phyloP scores from a whole-genome alignment of 2,888 invertebrate genomes.

The Gandaritis pyraliata region DNA sequence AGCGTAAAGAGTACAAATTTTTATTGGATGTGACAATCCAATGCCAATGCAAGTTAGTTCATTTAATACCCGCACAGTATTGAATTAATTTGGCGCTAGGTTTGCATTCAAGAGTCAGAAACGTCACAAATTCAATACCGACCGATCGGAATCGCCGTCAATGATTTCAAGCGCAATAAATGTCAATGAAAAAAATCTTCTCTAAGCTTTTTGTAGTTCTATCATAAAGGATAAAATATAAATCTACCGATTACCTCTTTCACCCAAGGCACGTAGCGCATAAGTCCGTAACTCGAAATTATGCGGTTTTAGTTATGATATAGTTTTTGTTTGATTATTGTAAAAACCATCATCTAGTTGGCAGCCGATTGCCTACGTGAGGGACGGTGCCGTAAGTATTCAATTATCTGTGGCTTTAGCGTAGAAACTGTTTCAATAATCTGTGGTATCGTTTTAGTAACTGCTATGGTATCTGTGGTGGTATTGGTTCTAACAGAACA shows the following conservation, averaged over 20 bases:
- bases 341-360: slow-evolving; percentile 67
- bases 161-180: too few relatives aligned
- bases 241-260: slow-evolving; percentile 12
- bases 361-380: slow-evolving; percentile 70
- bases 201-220: too few relatives aligned
- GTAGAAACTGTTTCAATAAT: slow-evolving; percentile 8
- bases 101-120: too few relatives aligned
- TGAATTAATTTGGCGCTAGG: too few relatives aligned
- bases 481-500: slow-evolving; percentile 57
- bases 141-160: too few relatives aligned
- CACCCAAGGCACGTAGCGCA: slow-evolving; percentile 37
- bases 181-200: too few relatives aligned
- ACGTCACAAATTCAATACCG: too few relatives aligned
- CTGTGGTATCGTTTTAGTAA: slow-evolving; percentile 5
- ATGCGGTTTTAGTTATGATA: slow-evolving; percentile 70
- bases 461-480: slow-evolving; percentile 10
- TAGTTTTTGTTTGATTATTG: slow-evolving; percentile 67
- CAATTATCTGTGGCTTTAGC: slow-evolving; percentile 10
- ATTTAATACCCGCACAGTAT: too few relatives aligned
- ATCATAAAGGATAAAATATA: slow-evolving; percentile 13
- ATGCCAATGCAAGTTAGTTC: too few relatives aligned
- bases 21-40: too few relatives aligned
- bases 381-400: slow-evolving; percentile 27
- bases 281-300: slow-evolving; percentile 46
- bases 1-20: too few relatives aligned